Conservation (phyloP, 2,113 vertebrate genomes). For the Agapornis roseicollis region DNA sequence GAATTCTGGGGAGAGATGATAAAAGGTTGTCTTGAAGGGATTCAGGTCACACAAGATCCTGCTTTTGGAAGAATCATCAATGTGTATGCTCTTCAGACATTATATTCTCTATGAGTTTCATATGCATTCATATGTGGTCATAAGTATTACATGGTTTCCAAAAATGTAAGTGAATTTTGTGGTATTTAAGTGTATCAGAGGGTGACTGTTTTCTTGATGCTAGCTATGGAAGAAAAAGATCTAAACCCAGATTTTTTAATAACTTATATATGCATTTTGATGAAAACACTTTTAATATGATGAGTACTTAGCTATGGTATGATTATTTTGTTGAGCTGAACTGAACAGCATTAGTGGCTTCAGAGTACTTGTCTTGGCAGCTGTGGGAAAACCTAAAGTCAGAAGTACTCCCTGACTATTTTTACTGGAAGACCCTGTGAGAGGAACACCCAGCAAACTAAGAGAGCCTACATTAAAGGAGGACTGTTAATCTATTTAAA, state of each 20-base stretch:
- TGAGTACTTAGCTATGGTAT: background rate
- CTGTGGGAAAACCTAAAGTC: background rate
- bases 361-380: background rate
- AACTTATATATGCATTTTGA: background rate
- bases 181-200: background rate
- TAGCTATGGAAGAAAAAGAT: background rate
- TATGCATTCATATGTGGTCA: background rate
- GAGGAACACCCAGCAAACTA: background rate
- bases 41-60: background rate
- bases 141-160: background rate
- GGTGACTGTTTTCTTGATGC: background rate
- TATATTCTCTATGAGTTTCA: background rate
- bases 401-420: background rate
- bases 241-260: background rate
- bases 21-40: background rate
- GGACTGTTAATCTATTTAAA: background rate
- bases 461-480: background rate
- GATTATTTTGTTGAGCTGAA: background rate
- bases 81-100: background rate
- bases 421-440: background rate
- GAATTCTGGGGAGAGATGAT: background rate
- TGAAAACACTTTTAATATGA: background rate
- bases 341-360: background rate
- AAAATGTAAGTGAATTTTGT: background rate
- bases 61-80: background rate